These are phyloP conservation scores for Aldabrachelys gigantea DNA, from an alignment of 2,113 vertebrate genomes.

Conservation along the genomic window DNA sequence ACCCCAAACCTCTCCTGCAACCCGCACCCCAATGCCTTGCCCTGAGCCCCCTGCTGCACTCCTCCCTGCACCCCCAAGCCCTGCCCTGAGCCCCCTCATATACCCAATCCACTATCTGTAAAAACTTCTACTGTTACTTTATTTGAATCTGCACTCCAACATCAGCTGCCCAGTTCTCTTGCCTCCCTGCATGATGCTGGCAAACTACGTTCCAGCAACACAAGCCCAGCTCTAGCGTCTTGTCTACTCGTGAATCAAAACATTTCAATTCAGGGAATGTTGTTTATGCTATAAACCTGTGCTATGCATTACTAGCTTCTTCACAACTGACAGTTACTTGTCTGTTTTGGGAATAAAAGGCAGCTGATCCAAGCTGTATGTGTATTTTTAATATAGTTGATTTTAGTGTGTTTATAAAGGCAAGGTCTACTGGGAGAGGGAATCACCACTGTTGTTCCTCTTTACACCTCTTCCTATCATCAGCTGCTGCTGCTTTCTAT, in stretches of 20 bases:
- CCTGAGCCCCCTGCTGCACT: no score
- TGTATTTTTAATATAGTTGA: background rate
- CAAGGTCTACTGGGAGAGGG: background rate
- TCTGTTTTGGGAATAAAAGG: background rate
- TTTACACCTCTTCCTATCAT: background rate
- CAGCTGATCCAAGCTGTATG: background rate
- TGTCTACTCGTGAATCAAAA: background rate
- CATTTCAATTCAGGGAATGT: background rate
- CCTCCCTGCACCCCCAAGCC: no score
- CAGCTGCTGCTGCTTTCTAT: background rate
- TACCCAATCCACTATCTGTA: background rate
- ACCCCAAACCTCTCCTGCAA: no score
- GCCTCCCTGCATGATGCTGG: background rate
- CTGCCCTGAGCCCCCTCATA: no score
- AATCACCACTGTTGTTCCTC: background rate
- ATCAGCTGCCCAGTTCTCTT: background rate
- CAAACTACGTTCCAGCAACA: no score
- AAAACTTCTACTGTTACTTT: background rate
- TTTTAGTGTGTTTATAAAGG: background rate
- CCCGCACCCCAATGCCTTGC: no score
- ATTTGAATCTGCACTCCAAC: background rate
- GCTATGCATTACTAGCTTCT: background rate
- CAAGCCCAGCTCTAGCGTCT: accelerated
- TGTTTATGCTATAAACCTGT: background rate
- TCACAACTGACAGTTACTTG: background rate